phyloP scores from a whole-genome alignment of 2,113 vertebrate species.

The Columba livia region DNA sequence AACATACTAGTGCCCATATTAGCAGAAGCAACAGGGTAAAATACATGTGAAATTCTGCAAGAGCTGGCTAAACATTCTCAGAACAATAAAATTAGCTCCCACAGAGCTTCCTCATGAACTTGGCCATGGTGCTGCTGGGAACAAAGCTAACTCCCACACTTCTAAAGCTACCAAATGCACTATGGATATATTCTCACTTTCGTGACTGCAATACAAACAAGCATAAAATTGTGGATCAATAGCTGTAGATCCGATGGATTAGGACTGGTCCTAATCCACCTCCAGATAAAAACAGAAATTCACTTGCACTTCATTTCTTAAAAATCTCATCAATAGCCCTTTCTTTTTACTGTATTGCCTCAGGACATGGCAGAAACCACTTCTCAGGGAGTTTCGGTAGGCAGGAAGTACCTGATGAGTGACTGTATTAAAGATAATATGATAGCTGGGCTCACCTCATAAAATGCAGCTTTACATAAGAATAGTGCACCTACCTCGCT shows the following conservation, averaged over 20 bases:
- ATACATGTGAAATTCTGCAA: background rate
- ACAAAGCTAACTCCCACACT: background rate
- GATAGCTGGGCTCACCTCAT: background rate
- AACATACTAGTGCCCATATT: background rate
- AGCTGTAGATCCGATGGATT: background rate
- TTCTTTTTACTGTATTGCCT: background rate
- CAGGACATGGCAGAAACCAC: background rate
- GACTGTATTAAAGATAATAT: background rate
- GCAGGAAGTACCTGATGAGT: background rate
- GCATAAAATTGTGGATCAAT: background rate
- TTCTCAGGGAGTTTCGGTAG: background rate
- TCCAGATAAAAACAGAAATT: conserved; percentile 22
- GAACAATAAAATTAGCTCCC: background rate
- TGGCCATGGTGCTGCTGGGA: background rate
- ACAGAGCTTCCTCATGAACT: background rate
- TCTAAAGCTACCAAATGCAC: background rate
- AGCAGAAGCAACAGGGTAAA: background rate
- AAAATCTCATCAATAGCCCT: background rate
- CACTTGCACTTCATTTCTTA: conserved; percentile 6
- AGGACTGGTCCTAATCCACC: background rate
- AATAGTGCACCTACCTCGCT: background rate
- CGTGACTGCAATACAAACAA: background rate
- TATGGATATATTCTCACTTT: background rate
- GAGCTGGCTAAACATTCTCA: background rate
- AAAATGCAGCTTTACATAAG: background rate